Evolutionary conservation across 2,113 vertebrate species (phyloP).

Genomic region (Pterocles burchelli): DNA sequence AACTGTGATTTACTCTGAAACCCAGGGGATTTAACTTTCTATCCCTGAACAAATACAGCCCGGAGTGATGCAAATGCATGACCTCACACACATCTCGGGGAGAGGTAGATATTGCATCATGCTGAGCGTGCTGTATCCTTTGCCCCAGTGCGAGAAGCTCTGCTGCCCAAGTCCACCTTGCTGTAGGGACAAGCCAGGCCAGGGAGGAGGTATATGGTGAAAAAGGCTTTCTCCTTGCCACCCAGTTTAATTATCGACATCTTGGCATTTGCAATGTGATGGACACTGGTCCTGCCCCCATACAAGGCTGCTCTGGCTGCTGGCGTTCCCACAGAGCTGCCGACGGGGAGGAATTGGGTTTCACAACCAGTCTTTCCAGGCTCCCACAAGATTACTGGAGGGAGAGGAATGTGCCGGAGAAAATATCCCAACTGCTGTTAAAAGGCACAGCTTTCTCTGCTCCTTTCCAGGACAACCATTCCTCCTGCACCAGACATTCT

Average conservation of each 20-base stretch:
- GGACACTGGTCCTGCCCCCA: neutral
- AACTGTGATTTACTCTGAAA: neutral
- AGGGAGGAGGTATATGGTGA: neutral
- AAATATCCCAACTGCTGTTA: conserved; percentile 49
- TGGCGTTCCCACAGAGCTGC: neutral
- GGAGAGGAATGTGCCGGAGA: conserved; percentile 11
- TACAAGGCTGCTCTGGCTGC: neutral
- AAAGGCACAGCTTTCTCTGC: conserved; percentile 21
- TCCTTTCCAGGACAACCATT: neutral
- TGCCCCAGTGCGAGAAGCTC: neutral
- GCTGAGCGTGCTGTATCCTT: accelerated
- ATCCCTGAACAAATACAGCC: neutral
- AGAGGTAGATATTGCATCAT: neutral
- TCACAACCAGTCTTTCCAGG: neutral
- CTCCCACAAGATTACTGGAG: conserved; percentile 36
- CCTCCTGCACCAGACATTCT: neutral
- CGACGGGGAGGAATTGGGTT: neutral
- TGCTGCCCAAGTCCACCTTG: neutral
- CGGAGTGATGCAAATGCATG: neutral
- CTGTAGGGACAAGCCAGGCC: neutral
- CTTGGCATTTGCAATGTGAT: accelerated
- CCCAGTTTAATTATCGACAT: neutral
- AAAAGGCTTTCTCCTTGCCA: neutral
- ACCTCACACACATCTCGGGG: neutral
- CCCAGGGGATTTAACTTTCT: neutral